These are phyloP conservation scores for Rhagoletis zephyria DNA, from an alignment of 1,140 invertebrate species.

Conservation along the genomic window DNA sequence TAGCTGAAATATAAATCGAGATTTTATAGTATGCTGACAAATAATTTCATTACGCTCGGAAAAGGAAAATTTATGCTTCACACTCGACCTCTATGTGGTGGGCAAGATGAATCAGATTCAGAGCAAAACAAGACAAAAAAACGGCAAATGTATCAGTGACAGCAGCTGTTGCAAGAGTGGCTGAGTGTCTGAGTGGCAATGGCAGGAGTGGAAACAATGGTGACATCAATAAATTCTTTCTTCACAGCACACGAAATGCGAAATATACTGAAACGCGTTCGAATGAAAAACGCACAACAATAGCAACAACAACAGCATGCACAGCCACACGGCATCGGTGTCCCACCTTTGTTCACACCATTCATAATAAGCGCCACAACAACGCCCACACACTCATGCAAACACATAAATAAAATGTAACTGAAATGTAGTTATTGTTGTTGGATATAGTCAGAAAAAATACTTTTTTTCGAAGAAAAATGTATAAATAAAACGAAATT, in stretches of 20 bases:
- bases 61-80: slow-evolving; percentile 59
- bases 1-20: background rate
- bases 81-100: background rate
- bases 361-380: background rate
- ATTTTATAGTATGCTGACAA: slow-evolving; percentile 59
- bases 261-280: background rate
- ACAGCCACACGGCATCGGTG: background rate
- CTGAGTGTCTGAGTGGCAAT: background rate
- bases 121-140: background rate
- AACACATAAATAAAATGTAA: background rate
- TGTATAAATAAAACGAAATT: slow-evolving; percentile 39
- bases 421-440: background rate
- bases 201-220: background rate
- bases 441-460: background rate
- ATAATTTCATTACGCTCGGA: slow-evolving; percentile 66
- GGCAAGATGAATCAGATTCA: background rate
- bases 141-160: background rate
- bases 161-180: background rate
- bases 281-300: slow-evolving; percentile 17
- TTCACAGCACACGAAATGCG: background rate
- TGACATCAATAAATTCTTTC: slow-evolving; percentile 5
- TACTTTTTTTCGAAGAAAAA: background rate
- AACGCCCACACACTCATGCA: background rate
- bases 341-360: background rate
- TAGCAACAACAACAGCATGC: background rate